Evolutionary conservation across 1,140 invertebrate genomes (phyloP), one percentile per base, ranked within the genome.

Genomic region (Trichoplusia ni): DNA sequence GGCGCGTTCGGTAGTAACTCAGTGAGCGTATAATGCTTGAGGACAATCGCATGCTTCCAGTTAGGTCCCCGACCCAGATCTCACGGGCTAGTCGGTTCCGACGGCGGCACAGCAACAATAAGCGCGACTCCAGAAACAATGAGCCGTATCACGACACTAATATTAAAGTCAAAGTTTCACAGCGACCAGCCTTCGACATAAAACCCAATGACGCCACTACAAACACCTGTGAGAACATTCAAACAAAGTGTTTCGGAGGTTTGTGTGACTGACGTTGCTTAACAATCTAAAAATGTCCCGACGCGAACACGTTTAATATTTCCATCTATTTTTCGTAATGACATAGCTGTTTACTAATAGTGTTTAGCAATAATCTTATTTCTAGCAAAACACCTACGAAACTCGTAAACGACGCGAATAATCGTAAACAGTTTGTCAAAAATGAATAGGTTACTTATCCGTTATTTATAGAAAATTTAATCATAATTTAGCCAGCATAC

Each of bases 221-320:
- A 85, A 87, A 88, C 84, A 89, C 77, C 78, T 90, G 86, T 90
- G 87, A 82, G 87, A 90, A 88, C 73, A 82, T 77, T 60, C 74
- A 81, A 82, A 86, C 84, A 88, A 87, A 81, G 79, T 75, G 51
- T 67, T 53, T 53, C 35, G 47, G 31, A 40, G 21, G 14, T 61
- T 23, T 54, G 56, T 60, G 25, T 46, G 56, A 46, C 13, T 37
- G 18, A 7, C 47, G 56, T 60, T 60, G 38, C 56, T n/a, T 46
- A 46, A 35, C 16, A 35, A 9, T 23, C 16, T 60, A 4, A 35
- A 60, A 33, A 47, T 46, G 18, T 60, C 56, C 56, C 47, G 42
- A 25, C 29, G 29, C 47, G 56, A 47, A 18, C 54, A 16, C 33
- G 23, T 60, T 60, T 29, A 35, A 35, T 46, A 47, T 44, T 31